Evolutionary conservation across 2,888 invertebrate genomes (phyloP), one percentile per base, ranked within the genome.

Genomic region (Campopleginae sp.): DNA sequence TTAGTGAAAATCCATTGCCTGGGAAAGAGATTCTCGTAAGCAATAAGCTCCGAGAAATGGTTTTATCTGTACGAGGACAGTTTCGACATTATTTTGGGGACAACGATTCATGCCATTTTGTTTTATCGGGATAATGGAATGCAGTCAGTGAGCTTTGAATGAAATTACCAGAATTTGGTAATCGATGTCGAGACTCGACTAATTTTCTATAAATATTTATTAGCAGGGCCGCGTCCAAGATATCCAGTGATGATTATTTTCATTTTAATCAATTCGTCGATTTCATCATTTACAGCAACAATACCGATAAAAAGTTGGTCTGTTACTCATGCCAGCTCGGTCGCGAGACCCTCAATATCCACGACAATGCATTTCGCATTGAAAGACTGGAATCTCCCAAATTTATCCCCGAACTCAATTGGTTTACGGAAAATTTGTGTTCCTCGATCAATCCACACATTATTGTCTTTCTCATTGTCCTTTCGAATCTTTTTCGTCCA

Each of bases 401-500:
- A 27, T 68, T 46, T 33, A 72, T 77, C 27, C 54, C 48, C 65
- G n/a, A 58, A n/a, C 44, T 54, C 23, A 38, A 58, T 48, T 61
- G 31, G 48, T 65, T 65, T 70, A 1, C 48, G 23, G 23, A 63
- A 63, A 61, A 82, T 51, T 71, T 66, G 68, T 48, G 48, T 23
- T 48, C 44, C 63, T 54, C 44, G 17, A 33, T 31, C 17, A 42
- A 33, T 61, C 27, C 48, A 44, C n/a, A 17, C 23, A 17, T 58
- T 27, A 27, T 61, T 23, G 31, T 27, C 19, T 46, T 61, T 70
- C 44, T 61, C 48, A 48, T 48, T 54, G 19, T 12, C 3, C 46
- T 65, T 58, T 42, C 58, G 48, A 63, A 65, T 54, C 76, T 54
- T 58, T 72, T 54, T 33, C 46, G 46, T 58, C 46, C 58, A 82